These are phyloP conservation scores for Gulo gulo DNA, from an alignment of 2,113 vertebrate species.

Conservation along the genomic window DNA sequence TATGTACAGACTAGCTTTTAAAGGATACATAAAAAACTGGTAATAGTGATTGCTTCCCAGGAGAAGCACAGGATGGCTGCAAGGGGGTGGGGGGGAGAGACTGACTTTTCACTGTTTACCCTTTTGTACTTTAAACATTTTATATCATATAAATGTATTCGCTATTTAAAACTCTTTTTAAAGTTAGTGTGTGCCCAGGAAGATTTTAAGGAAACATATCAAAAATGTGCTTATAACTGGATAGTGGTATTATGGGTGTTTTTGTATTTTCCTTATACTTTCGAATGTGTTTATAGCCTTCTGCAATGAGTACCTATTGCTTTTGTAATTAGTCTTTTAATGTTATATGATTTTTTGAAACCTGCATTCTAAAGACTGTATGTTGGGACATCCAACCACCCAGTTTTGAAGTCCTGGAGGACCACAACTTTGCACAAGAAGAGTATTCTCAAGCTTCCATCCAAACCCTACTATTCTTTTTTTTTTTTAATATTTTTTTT, in stretches of 20 bases:
- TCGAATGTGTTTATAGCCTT: background rate
- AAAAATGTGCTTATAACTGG: background rate
- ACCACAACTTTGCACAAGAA: background rate
- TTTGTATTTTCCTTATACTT: background rate
- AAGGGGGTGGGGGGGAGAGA: background rate
- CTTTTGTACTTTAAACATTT: background rate
- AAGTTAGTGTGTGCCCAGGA: background rate
- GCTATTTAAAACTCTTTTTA: background rate
- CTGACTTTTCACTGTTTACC: background rate
- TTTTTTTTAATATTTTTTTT: no score
- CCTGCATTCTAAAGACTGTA: background rate
- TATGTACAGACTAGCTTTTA: background rate
- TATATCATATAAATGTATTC: background rate
- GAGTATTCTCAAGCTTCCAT: background rate
- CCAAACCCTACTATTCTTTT: background rate
- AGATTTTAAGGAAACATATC: background rate
- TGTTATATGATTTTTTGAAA: background rate
- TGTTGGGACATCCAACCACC: background rate
- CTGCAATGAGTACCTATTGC: background rate
- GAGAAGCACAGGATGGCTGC: background rate
- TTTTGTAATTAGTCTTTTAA: background rate
- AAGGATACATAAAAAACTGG: background rate
- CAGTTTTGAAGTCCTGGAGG: background rate
- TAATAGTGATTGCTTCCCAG: background rate
- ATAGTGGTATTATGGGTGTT: background rate